Percentiles rank a stretch among this genome's conserved stretches.
Conservation (phyloP, 2,113 vertebrate species). For the Corapipo altera region DNA sequence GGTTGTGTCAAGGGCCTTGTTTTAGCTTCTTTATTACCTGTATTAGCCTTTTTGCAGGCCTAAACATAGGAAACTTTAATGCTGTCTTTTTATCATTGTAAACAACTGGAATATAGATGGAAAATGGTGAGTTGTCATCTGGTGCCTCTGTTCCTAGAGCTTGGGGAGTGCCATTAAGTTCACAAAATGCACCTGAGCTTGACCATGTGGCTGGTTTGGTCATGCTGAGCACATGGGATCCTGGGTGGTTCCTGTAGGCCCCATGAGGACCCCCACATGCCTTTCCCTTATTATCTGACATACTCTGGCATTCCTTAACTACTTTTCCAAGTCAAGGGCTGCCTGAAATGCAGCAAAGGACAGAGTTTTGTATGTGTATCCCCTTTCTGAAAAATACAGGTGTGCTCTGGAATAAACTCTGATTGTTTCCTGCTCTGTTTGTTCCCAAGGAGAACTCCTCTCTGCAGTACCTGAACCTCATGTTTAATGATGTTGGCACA, state of each 20-base stretch:
- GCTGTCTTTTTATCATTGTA: background rate
- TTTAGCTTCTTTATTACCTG: background rate
- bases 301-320: background rate
- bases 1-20: background rate
- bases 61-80: background rate
- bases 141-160: background rate
- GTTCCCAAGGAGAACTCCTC: conserved; percentile 67
- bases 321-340: background rate
- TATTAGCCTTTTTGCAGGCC: background rate
- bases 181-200: background rate
- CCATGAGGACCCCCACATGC: background rate
- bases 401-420: background rate
- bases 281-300: background rate
- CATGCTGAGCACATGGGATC: background rate
- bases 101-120: background rate
- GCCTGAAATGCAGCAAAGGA: background rate
- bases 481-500: conserved; percentile 83
- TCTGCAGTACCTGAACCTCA: conserved; percentile 83
- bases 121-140: background rate
- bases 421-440: background rate
- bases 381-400: background rate
- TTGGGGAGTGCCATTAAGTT: background rate
- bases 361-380: rapidly evolving
- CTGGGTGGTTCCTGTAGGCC: background rate
- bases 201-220: background rate